phyloP scores from a whole-genome alignment of 2,888 invertebrate genomes.

The Stenurella melanura region DNA sequence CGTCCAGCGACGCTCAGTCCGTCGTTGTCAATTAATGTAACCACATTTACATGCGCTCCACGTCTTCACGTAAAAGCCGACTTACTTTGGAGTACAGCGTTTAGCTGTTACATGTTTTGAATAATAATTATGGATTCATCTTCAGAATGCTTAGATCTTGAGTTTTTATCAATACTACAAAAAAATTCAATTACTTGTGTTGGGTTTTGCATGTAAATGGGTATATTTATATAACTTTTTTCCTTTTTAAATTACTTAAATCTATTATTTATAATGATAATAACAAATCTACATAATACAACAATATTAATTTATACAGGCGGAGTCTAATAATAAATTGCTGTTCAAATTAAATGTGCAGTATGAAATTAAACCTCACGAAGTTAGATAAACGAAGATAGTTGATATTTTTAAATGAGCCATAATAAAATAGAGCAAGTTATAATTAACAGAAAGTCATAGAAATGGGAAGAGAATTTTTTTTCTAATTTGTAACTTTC shows the following conservation, averaged over 20 bases:
- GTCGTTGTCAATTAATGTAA: conserved; percentile 54
- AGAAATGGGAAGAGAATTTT: too few relatives aligned
- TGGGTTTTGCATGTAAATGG: neutral
- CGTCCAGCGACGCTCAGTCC: conserved; percentile 50
- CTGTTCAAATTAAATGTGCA: too few relatives aligned
- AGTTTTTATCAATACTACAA: neutral
- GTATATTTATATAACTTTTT: neutral
- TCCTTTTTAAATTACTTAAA: neutral
- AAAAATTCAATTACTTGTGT: neutral
- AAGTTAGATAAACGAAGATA: too few relatives aligned
- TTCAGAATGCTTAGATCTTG: neutral
- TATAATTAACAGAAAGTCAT: too few relatives aligned
- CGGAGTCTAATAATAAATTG: too few relatives aligned
- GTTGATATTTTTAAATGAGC: too few relatives aligned
- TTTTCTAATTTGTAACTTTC: too few relatives aligned
- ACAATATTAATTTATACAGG: too few relatives aligned
- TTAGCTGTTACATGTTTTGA: conserved; percentile 46
- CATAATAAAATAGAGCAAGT: too few relatives aligned
- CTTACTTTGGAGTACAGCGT: conserved; percentile 44
- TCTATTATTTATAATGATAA: too few relatives aligned
- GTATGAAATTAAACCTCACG: too few relatives aligned
- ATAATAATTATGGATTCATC: conserved; percentile 42
- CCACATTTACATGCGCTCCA: conserved; percentile 51
- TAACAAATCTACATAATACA: too few relatives aligned
- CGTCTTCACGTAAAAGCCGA: conserved; percentile 44